Evolutionary conservation across 2,797 vertebrate species (phyloP).

Genomic region (Heterohyrax brucei): DNA sequence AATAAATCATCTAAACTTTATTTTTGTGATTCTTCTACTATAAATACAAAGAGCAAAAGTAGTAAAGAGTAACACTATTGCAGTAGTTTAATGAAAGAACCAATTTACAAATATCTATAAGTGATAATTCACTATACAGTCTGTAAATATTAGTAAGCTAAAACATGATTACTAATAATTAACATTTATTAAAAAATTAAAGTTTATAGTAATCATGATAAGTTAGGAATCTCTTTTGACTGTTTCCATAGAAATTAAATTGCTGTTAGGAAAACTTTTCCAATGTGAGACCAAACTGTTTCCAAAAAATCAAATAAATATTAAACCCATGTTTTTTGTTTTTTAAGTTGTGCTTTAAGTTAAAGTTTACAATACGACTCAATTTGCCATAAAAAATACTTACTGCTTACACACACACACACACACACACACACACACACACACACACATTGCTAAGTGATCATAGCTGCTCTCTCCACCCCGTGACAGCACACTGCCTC

Average conservation of each 20-base stretch:
- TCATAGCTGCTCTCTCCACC: too few species aligned
- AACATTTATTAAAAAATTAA: not conserved
- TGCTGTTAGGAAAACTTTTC: not conserved
- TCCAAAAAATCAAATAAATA: not conserved
- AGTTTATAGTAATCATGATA: not conserved
- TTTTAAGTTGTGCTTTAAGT: too few species aligned
- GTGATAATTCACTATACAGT: not conserved
- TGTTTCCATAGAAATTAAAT: constrained; percentile 44
- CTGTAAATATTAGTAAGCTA: not conserved
- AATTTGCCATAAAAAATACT: too few species aligned
- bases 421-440: too few species aligned
- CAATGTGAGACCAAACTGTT: not conserved
- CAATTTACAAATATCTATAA: not conserved
- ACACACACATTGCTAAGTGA: too few species aligned
- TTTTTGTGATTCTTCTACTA: not conserved
- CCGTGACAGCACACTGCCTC: too few species aligned
- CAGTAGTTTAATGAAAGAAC: not conserved
- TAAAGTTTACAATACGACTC: too few species aligned
- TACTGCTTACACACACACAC: too few species aligned
- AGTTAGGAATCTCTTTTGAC: not conserved
- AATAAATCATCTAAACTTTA: not conserved
- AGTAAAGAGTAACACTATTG: not conserved
- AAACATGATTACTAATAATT: not conserved
- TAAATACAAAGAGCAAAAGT: not conserved
- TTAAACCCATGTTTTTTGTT: not conserved